Conservation (phyloP, 2,113 vertebrate genomes). For the Burhinus bistriatus region DNA sequence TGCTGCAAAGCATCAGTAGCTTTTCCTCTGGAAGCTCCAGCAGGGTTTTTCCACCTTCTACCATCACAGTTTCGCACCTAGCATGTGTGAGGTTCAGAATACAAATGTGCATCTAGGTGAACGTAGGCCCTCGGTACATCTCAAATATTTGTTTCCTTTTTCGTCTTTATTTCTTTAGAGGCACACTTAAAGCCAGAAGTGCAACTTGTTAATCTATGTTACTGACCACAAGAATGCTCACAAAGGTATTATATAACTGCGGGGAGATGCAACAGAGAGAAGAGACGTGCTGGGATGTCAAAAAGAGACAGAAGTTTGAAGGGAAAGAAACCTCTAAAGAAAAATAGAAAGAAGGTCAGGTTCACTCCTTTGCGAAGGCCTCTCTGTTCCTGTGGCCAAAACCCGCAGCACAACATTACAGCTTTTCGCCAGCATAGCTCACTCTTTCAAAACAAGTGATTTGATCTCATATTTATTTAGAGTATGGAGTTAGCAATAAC, state of each 20-base stretch:
- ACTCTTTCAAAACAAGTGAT: neutral
- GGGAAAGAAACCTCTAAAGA: neutral
- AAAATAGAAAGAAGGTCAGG: neutral
- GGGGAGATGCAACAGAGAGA: neutral
- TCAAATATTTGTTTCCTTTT: neutral
- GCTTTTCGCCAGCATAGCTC: neutral
- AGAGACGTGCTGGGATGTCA: neutral
- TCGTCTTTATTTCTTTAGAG: neutral
- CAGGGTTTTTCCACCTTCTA: neutral
- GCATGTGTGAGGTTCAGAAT: neutral
- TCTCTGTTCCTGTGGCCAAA: neutral
- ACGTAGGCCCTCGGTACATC: rapidly evolving
- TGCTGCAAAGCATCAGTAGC: neutral
- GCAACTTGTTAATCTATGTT: neutral
- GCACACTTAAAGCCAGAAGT: neutral
- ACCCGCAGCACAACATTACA: neutral
- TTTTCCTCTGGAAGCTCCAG: neutral
- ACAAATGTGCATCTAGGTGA: rapidly evolving
- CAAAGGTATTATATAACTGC: neutral
- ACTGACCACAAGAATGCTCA: neutral
- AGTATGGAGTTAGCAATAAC: neutral
- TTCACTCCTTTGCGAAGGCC: neutral
- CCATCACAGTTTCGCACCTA: neutral
- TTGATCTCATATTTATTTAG: neutral
- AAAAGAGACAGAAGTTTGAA: neutral